A percentile compares a stretch with the other conserved stretches of the same genome.
Evolutionary conservation across 2,113 vertebrate species (phyloP).

Genomic region (Atherinomorus stipes): DNA sequence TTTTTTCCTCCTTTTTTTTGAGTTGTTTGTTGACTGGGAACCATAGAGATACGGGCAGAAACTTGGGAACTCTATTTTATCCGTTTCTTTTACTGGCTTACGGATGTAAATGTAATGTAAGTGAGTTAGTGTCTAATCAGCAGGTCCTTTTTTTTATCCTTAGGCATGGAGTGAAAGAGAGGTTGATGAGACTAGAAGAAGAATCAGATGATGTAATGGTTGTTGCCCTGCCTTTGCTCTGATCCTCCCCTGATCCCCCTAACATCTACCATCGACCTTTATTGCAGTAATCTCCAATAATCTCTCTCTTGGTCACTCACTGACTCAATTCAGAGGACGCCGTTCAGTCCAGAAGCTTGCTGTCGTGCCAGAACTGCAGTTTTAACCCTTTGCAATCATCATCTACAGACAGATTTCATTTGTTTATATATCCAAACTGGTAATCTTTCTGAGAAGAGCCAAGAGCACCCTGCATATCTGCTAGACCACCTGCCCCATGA

Average conservation of each 20-base stretch:
- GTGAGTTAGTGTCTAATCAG: not conserved
- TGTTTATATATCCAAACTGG: conserved; percentile 9
- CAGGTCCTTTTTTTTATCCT: conserved; percentile 6
- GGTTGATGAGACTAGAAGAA: conserved; percentile 22
- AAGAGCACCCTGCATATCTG: not conserved
- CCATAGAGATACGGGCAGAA: not conserved
- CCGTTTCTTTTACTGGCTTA: not conserved
- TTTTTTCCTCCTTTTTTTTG: not conserved
- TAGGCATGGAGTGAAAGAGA: not conserved
- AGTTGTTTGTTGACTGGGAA: not conserved
- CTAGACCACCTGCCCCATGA: conserved; percentile 10
- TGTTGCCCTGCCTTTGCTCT: conserved; percentile 39
- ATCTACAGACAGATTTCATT: conserved; percentile 9
- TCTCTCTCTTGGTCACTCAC: conserved; percentile 59
- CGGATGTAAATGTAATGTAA: not conserved
- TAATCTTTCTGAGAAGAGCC: conserved; percentile 67
- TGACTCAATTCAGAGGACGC: conserved; percentile 37
- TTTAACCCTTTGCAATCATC: conserved; percentile 45
- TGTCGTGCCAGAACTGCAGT: conserved; percentile 6
- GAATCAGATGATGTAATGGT: conserved; percentile 66
- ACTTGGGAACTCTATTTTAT: not conserved
- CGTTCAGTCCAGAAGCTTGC: conserved; percentile 33
- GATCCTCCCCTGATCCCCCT: conserved; percentile 70
- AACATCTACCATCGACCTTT: conserved; percentile 66
- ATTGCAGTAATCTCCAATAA: conserved; percentile 79